Evolutionary conservation across 2,888 invertebrate species (phyloP), one percentile per base, ranked within the genome.

Genomic region (Pollenia amentaria): DNA sequence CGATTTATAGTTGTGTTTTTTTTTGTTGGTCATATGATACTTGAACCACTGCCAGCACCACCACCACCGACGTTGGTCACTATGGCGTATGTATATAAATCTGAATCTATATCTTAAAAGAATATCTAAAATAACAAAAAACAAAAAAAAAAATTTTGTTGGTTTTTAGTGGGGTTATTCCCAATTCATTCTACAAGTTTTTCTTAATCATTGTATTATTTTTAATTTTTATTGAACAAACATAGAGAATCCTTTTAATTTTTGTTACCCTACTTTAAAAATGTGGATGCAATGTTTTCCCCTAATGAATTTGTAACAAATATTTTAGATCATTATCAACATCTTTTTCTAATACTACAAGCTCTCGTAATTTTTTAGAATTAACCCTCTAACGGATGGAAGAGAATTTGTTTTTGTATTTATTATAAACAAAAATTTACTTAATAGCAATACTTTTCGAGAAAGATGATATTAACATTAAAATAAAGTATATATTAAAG

Each of bases 1-100:
- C 29, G 29, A 29, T 29, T 29, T 29, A 29, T 29, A 6, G 29
- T 29, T 29, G 29, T 29, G 29, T 29, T 38, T 53, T 69, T 70
- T 60, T 29, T 42, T 55, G 55, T 65, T 72, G 70, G 65, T 73
- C 78, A 84, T 73, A 1, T 84, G 78, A 78, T 78, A 84, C 48
- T 64, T 70, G 14, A 40, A 42, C 40, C 11, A 48, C 48, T 62
- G 16, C n/a, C 11, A 6, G 12, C 7, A 60, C 78, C 40, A 48
- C 38, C 46, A 38, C 57, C 55, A 64, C 8, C 62, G 57, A 16
- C 46, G 55, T 46, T 67, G 57, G 9, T 29, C 44, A 64, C 55
- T 80, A 16, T 40, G 76, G 21, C 12, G 12, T 53, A 12, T 64
- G 12, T 64, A 18, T 64, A 42, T 40, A 75, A 65, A 76, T 76